Base-by-base conservation (phyloP, 2,113 vertebrate species). In the Dicrurus megarhynchus region DNA sequence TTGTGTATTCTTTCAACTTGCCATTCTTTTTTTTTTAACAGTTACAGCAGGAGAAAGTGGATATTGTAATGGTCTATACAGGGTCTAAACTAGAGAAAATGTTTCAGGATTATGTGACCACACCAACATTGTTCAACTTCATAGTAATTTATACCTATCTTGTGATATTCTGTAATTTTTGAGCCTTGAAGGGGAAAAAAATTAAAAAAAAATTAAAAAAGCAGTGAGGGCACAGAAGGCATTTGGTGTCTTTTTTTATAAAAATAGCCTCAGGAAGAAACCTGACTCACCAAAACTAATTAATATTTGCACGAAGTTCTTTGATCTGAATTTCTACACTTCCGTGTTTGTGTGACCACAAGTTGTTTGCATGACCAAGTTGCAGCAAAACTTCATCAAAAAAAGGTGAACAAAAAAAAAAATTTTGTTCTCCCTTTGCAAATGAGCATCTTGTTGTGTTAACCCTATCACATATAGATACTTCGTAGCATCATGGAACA, bases 141-240 rank as follows among this genome's bases (percentile, higher is more conserved):
- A 37, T 39, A 53, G 41, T 24, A 35, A 11, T 79, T 83, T 56
- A 44, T 74, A 59, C 2, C 5, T 35, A 3, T 23, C 76, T 65
- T 77, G 4, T 69, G 16, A 42, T 46, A 67, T 27, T 60, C 37
- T 84, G 28, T 33, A 9, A 6, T n/a, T 73, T 73, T 42, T n/a
- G 21, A 86, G 10, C 27, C 20, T 42, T 42, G 27, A 85, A 75
- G 14, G 3, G 2, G 7, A 8, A 7, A n/a, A 46, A 35, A 50
- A 30, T 22, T 7, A 3, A 3, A 8, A 60, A 16, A 13, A 28
- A n/a, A n/a, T n/a, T 1, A 23, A 32, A 46, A 71, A 86, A 49
- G 0, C 4, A 60, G 2, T 18, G 19, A 65, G 7, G 12, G 1
- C 6, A 35, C 6, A 56, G 24, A 68, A 85, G 17, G 13, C 1